phyloP scores from a whole-genome alignment of 2,888 invertebrate genomes.

The Cephonodes hylas region DNA sequence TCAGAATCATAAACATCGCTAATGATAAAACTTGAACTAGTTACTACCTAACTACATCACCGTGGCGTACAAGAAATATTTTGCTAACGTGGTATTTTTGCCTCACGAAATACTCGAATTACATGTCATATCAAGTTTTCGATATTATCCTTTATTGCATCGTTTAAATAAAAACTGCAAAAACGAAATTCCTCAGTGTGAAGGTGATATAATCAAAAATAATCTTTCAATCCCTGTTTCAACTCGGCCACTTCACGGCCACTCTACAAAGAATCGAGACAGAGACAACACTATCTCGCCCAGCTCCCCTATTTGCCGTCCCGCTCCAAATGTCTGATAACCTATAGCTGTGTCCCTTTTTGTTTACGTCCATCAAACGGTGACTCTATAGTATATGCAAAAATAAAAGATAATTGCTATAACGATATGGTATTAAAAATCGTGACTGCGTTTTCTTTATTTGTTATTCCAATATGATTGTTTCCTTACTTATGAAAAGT shows the following conservation, averaged over 20 bases:
- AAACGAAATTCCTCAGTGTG: neutral
- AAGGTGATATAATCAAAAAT: slow-evolving; percentile 13
- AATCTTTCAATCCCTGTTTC: slow-evolving; percentile 23
- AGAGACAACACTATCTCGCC: slow-evolving; percentile 46
- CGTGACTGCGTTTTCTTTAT: neutral
- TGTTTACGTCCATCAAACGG: slow-evolving; percentile 71
- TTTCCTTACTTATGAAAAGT: neutral
- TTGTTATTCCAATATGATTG: neutral
- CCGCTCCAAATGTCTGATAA: slow-evolving; percentile 53
- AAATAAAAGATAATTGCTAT: slow-evolving; percentile 35
- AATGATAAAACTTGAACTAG: neutral
- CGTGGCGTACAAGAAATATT: neutral
- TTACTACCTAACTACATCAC: neutral
- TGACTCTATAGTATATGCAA: slow-evolving; percentile 54
- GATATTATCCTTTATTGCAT: slow-evolving; percentile 8
- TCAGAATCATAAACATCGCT: neutral
- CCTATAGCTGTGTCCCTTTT: slow-evolving; percentile 63
- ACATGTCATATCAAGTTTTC: neutral
- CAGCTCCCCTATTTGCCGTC: slow-evolving; percentile 44
- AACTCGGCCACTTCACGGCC: slow-evolving; percentile 26
- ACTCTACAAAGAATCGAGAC: slow-evolving; percentile 34
- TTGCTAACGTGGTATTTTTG: neutral
- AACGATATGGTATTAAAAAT: neutral
- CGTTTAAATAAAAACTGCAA: neutral
- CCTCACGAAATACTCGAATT: neutral